A percentile compares a stretch with the other conserved stretches of the same genome.
Evolutionary conservation across 2,113 vertebrate species (phyloP).

Genomic region (Siphamia tubifer): DNA sequence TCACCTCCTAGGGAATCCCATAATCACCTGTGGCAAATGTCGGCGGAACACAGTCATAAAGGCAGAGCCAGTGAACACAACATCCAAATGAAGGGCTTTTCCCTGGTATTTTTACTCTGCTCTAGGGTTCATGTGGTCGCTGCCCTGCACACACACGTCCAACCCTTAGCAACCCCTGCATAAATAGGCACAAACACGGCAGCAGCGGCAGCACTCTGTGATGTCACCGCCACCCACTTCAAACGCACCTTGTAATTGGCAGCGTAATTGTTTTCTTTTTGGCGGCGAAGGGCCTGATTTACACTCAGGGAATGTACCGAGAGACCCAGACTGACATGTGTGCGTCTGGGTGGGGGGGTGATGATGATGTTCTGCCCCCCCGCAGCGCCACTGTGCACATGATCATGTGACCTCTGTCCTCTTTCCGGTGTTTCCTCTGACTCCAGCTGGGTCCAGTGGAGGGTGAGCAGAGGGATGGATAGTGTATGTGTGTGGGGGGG

Average conservation of each 20-base stretch:
- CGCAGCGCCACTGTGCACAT: neutral
- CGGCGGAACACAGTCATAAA: conserved; percentile 50
- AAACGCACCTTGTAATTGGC: conserved; percentile 71
- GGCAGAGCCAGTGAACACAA: conserved; percentile 51
- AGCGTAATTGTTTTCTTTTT: conserved; percentile 63
- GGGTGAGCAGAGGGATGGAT: conserved; percentile 36
- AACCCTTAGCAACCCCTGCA: conserved; percentile 62
- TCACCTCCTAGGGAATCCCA: conserved; percentile 47
- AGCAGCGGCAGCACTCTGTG: conserved; percentile 39
- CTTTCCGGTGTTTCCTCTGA: neutral
- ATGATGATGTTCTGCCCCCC: neutral
- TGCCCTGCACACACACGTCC: too few species aligned
- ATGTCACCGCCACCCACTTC: conserved; percentile 54
- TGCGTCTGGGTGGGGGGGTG: too few species aligned
- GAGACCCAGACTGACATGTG: conserved; percentile 19
- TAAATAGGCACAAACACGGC: conserved; percentile 60
- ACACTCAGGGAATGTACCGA: conserved; percentile 37
- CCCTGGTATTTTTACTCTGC: conserved; percentile 64
- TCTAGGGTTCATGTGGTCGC: conserved; percentile 59
- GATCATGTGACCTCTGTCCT: conserved; percentile 4
- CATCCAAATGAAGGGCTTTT: conserved; percentile 50
- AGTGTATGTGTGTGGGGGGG: conserved; percentile 19
- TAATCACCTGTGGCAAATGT: conserved; percentile 64
- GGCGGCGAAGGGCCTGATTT: conserved; percentile 55
- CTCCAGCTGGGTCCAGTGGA: conserved; percentile 23